Percentiles rank a stretch among this genome's conserved stretches.
Evolutionary conservation across 1,140 invertebrate species (phyloP).

Genomic region (Batillaria attramentaria): DNA sequence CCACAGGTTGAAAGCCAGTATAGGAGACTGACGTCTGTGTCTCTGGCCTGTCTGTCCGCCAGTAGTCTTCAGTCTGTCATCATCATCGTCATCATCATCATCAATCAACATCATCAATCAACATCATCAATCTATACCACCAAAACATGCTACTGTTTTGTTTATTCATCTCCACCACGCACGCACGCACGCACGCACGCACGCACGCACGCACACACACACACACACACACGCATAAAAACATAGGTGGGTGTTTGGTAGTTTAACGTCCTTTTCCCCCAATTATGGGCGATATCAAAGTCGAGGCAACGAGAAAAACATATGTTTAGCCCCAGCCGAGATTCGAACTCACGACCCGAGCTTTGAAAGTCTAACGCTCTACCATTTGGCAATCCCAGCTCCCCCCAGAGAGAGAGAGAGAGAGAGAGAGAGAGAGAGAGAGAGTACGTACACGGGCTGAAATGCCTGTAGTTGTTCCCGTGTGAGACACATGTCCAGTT

Average conservation of each 20-base stretch:
- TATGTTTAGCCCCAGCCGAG: too few relatives aligned
- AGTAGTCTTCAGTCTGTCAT: not conserved
- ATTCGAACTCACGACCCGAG: too few relatives aligned
- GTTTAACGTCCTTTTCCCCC: too few relatives aligned
- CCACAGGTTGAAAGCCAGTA: constrained; percentile 31
- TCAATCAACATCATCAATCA: not conserved
- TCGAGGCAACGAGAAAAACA: too few relatives aligned
- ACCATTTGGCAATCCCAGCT: too few relatives aligned
- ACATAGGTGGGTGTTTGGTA: too few relatives aligned
- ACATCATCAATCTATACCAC: not conserved
- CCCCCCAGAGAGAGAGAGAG: too few relatives aligned
- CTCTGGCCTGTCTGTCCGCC: not conserved
- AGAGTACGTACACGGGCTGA: too few relatives aligned
- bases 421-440: too few relatives aligned
- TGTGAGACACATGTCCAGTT: not conserved
- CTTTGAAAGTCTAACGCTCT: too few relatives aligned
- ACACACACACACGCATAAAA: not conserved
- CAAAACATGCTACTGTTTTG: not conserved
- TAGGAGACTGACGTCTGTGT: not conserved
- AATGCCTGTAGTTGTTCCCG: not conserved
- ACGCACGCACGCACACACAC: not conserved
- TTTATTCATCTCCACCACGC: not conserved
- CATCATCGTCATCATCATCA: not conserved
- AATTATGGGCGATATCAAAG: too few relatives aligned
- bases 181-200: not conserved